Percentiles rank a stretch among this genome's conserved stretches.
Evolutionary conservation across 2,888 invertebrate species (phyloP).

Genomic region (Leptogaster cylindrica): DNA sequence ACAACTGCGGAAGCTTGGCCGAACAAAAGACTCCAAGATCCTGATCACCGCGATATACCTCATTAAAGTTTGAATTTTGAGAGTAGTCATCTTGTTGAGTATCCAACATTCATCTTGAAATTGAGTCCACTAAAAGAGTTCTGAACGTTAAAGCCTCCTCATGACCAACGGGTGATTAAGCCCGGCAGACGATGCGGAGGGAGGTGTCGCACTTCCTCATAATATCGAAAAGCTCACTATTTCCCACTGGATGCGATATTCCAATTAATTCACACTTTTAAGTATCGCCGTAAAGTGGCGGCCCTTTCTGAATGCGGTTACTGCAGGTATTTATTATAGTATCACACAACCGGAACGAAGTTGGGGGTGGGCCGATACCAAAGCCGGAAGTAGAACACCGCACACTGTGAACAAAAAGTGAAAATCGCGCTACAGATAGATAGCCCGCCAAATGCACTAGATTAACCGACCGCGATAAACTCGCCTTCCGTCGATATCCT

Average conservation of each 20-base stretch:
- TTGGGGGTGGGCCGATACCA: too few species aligned
- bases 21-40: too few species aligned
- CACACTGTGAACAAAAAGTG: background rate
- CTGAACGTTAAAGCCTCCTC: too few species aligned
- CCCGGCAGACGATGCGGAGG: background rate
- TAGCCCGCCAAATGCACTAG: constrained; percentile 34
- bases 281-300: constrained; percentile 2
- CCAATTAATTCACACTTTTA: constrained; percentile 30
- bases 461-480: constrained; percentile 27
- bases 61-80: too few species aligned
- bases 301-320: too few species aligned
- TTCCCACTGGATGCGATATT: constrained; percentile 18
- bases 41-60: too few species aligned
- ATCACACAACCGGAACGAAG: too few species aligned
- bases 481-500: constrained; percentile 48
- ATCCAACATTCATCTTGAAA: too few species aligned
- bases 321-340: too few species aligned
- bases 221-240: constrained; percentile 8
- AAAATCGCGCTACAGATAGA: background rate
- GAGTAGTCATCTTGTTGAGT: too few species aligned
- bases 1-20: too few species aligned
- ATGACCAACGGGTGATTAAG: background rate
- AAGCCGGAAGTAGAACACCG: constrained; percentile 6
- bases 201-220: constrained; percentile 3
- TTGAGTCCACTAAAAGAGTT: too few species aligned